Percentiles rank a stretch among this genome's conserved stretches.
phyloP scores from a whole-genome alignment of 2,888 invertebrate genomes.

The Drosophila testacea region DNA sequence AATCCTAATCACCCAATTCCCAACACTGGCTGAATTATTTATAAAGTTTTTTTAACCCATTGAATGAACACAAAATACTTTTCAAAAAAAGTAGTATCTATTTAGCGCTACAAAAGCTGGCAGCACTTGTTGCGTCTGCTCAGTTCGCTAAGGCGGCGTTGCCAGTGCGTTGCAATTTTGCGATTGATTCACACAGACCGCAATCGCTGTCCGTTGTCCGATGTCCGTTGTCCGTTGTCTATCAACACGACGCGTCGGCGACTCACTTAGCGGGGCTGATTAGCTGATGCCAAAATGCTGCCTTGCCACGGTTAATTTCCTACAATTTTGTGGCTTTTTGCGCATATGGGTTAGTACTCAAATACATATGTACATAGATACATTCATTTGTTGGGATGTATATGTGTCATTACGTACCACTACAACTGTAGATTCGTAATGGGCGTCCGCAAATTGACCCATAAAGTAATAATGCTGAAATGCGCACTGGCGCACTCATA shows the following conservation, averaged over 20 bases:
- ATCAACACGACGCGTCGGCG: conserved; percentile 24
- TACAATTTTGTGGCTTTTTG: conserved; percentile 66
- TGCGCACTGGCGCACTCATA: conserved; percentile 4
- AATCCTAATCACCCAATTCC: too few relatives aligned
- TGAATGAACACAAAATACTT: not conserved
- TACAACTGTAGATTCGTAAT: conserved; percentile 46
- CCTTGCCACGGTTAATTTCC: conserved; percentile 56
- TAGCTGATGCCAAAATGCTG: conserved; percentile 31
- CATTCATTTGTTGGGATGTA: not conserved
- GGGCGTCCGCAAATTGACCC: conserved; percentile 65
- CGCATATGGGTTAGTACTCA: conserved; percentile 52
- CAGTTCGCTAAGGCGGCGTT: conserved; percentile 50
- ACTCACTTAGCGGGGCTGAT: conserved; percentile 52
- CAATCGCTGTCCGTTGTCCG: conserved; percentile 31
- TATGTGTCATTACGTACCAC: conserved; percentile 25
- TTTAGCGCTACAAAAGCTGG: not conserved
- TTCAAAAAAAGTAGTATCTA: not conserved
- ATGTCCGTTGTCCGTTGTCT: not conserved
- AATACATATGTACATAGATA: conserved; percentile 3
- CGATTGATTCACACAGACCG: conserved; percentile 51
- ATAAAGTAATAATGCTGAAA: conserved; percentile 46
- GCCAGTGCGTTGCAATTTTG: conserved; percentile 66
- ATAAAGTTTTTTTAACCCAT: too few relatives aligned
- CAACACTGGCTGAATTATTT: too few relatives aligned
- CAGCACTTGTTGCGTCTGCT: conserved; percentile 45